Conservation (phyloP, 2,888 invertebrate species). For the Nezara viridula region DNA sequence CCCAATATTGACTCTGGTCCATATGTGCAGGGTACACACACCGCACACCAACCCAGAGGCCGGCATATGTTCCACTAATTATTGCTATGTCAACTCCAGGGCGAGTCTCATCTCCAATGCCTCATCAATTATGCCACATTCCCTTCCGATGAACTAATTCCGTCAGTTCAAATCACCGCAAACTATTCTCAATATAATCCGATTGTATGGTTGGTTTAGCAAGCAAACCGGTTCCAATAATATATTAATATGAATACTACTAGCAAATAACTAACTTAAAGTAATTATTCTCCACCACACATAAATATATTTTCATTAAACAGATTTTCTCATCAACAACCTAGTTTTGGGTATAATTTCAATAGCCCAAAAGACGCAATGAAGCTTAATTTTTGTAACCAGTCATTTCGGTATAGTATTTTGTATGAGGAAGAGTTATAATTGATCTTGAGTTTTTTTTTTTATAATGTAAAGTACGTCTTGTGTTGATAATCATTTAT, state of each 20-base stretch:
- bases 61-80: conserved; percentile 48
- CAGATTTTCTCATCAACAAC: no score
- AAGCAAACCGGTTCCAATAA: neutral
- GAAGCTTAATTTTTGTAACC: no score
- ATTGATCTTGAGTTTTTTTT: no score
- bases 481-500: no score
- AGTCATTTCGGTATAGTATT: no score
- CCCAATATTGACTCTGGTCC: conserved; percentile 40
- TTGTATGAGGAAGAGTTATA: no score
- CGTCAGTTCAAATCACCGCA: neutral
- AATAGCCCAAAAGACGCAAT: no score
- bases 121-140: conserved; percentile 22
- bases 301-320: no score
- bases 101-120: conserved; percentile 5
- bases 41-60: neutral
- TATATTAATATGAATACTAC: neutral
- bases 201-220: neutral
- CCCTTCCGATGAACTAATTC: conserved; percentile 25
- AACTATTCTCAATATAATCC: neutral
- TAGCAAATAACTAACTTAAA: neutral
- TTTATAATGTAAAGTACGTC: no score
- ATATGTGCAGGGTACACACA: conserved; percentile 1
- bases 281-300: no score
- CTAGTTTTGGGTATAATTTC: no score
- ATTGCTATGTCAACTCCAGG: conserved; percentile 15